Conservation (phyloP, 2,888 invertebrate genomes). For the Calameuta pallipes region DNA sequence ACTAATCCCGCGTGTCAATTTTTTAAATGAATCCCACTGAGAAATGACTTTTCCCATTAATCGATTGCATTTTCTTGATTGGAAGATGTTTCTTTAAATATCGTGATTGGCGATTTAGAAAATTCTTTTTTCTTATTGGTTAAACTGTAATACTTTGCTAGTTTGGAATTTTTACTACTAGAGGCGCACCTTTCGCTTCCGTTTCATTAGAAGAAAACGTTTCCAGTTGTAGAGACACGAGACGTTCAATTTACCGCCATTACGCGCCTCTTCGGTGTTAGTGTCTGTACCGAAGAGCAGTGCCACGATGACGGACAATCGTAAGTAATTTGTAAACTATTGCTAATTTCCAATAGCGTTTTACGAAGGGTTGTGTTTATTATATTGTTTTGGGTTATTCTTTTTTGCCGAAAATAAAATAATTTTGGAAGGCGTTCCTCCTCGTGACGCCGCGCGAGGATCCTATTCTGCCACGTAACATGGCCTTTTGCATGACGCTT, state of each 20-base stretch:
- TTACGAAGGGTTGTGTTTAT: neutral
- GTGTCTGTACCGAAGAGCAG: slow-evolving; percentile 17
- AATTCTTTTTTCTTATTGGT: neutral
- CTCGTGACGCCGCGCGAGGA: neutral
- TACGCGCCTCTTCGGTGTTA: slow-evolving; percentile 41
- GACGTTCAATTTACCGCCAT: slow-evolving; percentile 48
- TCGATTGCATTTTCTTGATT: neutral
- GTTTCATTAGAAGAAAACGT: neutral
- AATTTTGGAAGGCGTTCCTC: neutral
- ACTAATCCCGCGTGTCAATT: neutral
- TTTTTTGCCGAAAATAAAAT: neutral
- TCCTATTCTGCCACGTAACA: neutral
- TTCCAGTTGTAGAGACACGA: slow-evolving; percentile 19
- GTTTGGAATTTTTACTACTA: neutral
- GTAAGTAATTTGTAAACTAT: slow-evolving; percentile 45
- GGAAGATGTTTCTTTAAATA: neutral
- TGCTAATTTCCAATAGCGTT: neutral
- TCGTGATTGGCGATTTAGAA: neutral
- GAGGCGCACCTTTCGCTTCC: neutral
- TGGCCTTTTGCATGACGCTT: neutral
- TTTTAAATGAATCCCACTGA: neutral
- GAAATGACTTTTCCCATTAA: neutral
- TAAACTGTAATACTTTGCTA: neutral
- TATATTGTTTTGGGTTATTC: neutral
- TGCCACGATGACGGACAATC: slow-evolving; percentile 59